phyloP scores from a whole-genome alignment of 2,888 invertebrate species.

The Trileptium ribeirensis region DNA sequence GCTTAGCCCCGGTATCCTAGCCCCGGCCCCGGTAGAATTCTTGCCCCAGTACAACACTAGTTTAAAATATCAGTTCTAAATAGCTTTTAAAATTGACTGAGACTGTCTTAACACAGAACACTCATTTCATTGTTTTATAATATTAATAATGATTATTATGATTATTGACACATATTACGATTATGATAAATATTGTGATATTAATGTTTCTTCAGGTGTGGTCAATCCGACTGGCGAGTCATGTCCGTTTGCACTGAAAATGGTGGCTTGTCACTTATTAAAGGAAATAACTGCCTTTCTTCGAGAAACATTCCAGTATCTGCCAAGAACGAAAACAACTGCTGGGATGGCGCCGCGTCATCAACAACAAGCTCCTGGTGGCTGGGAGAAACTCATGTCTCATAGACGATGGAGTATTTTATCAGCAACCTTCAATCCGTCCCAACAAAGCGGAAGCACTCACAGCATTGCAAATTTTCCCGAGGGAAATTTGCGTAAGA shows the following conservation, averaged over 20 bases:
- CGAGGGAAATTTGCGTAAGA: too few relatives aligned
- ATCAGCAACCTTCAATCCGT: constrained; percentile 49
- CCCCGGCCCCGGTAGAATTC: too few relatives aligned
- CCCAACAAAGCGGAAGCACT: constrained; percentile 48
- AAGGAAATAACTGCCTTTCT: constrained; percentile 93
- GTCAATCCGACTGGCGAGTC: constrained; percentile 63
- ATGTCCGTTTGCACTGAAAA: constrained; percentile 67
- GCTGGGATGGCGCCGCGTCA: neutral
- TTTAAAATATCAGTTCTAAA: too few relatives aligned
- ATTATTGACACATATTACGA: too few relatives aligned
- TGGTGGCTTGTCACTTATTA: constrained; percentile 87
- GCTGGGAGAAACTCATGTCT: constrained; percentile 48
- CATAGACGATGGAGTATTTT: constrained; percentile 49
- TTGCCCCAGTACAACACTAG: too few relatives aligned
- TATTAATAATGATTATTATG: too few relatives aligned
- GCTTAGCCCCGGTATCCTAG: too few relatives aligned
- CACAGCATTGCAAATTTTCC: constrained; percentile 46
- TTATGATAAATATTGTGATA: too few relatives aligned
- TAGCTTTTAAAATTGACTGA: too few relatives aligned
- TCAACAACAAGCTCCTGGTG: constrained; percentile 20
- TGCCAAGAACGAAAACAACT: constrained; percentile 51
- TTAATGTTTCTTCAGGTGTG: constrained; percentile 22
- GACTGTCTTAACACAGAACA: too few relatives aligned
- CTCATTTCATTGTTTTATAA: too few relatives aligned
- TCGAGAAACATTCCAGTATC: constrained; percentile 80